Evolutionary conservation across 2,888 invertebrate genomes (phyloP), one percentile per base, ranked within the genome.

Genomic region (Cryptus viduatorius): DNA sequence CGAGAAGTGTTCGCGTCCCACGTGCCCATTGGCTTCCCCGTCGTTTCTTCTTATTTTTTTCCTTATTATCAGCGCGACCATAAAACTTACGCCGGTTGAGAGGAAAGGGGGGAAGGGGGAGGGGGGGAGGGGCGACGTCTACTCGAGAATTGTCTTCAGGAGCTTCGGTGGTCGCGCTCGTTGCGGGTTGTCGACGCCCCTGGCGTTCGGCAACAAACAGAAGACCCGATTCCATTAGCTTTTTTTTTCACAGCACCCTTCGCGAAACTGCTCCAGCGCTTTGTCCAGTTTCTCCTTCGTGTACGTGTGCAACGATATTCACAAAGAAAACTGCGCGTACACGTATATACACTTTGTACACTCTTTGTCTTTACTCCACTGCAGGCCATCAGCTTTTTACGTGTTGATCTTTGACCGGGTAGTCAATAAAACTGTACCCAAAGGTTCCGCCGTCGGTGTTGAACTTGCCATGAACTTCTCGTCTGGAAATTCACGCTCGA

Each of bases 151-250:
- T 68, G 68, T 69, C 61, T 61, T 69, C 19, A 10, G 48, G 29
- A 59, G 59, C 37, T 31, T 31, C 48, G 48, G 31, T 14, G 61
- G 53, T 56, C 53, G 44, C 48, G 48, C 24, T 56, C 29, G 56
- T 46, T n/a, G 75, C 24, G 29, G 59, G 14, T 67, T 59, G 37
- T 61, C 68, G 46, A 44, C 19, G 44, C 68, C 77, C 24, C 46
- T 31, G 59, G 56, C 59, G 48, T 31, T 29, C 59, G 37, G 46
- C 59, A 68, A 48, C 48, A 46, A 69, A 37, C 59, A 59, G n/a
- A 12, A 16, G 44, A 68, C 59, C 44, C 78, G 31, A 59, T 67
- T 78, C 78, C 68, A 78, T 78, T 78, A 78, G 48, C 68, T 65
- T 50, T 29, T 61, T 61, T 46, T 68, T 46, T 73, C 16, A 46